Evolutionary conservation across 2,888 invertebrate species (phyloP).

Genomic region (Tribolium freemani): DNA sequence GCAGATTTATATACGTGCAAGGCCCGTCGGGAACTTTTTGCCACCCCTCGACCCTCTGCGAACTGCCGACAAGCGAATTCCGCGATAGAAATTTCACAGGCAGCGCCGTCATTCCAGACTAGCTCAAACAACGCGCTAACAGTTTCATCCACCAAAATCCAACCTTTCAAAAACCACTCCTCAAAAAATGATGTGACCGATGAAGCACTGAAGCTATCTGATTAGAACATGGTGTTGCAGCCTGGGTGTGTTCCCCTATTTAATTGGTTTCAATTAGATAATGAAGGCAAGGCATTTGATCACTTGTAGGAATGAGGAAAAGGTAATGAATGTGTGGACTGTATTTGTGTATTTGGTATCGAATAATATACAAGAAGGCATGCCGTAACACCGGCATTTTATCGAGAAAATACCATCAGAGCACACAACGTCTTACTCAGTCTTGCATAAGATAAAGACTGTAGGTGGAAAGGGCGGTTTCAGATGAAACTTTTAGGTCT

Average conservation of each 20-base stretch:
- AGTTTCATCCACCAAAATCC: too few species aligned
- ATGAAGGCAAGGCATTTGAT: background rate
- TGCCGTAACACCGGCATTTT: constrained; percentile 4
- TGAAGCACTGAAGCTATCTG: background rate
- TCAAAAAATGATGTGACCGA: background rate
- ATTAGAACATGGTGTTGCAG: constrained; percentile 18
- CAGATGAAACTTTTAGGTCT: background rate
- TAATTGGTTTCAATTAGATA: constrained; percentile 29
- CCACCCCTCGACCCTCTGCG: constrained; percentile 20
- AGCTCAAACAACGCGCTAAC: background rate
- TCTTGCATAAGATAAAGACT: background rate
- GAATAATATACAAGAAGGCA: background rate
- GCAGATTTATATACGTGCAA: constrained; percentile 58
- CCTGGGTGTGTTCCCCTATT: constrained; percentile 28
- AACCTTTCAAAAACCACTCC: too few species aligned
- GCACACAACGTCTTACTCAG: constrained; percentile 6
- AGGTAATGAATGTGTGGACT: background rate
- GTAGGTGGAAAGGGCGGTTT: background rate
- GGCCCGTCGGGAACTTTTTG: constrained; percentile 35
- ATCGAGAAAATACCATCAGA: constrained; percentile 28
- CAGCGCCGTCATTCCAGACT: background rate
- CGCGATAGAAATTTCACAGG: constrained; percentile 20
- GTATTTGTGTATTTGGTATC: constrained; percentile 9
- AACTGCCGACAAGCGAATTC: constrained; percentile 34
- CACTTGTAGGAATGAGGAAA: constrained; percentile 2